Percentiles rank a stretch among this genome's conserved stretches.
Evolutionary conservation across 2,797 vertebrate species (phyloP).

Genomic region (Sebastes hopkinsi): DNA sequence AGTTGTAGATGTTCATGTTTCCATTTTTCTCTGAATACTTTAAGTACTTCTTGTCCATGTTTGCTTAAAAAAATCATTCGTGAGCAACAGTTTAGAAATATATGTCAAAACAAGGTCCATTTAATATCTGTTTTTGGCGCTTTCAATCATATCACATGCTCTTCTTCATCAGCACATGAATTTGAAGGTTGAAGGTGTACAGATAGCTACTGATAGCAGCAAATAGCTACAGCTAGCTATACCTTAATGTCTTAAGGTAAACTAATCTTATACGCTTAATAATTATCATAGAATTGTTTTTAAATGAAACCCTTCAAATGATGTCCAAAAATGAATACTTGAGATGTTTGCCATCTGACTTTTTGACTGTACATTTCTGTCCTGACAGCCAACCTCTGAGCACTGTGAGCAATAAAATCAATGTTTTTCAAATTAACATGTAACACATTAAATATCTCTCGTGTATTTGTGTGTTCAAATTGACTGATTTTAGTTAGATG

Average conservation of each 20-base stretch:
- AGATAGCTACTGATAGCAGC: not conserved
- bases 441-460: not conserved
- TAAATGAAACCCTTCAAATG: not conserved
- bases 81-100: not conserved
- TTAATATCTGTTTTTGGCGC: not conserved
- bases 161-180: not conserved
- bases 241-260: not conserved
- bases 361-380: slow-evolving; percentile 50
- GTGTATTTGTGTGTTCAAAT: not conserved
- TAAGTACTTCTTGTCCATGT: not conserved
- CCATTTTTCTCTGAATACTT: not conserved
- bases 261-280: not conserved
- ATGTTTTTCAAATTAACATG: slow-evolving; percentile 43
- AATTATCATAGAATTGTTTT: not conserved
- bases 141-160: not conserved
- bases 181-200: not conserved
- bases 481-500: too few species aligned
- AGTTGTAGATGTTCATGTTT: not conserved
- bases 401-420: slow-evolving; percentile 67
- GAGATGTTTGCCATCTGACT: slow-evolving; percentile 31
- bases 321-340: not conserved
- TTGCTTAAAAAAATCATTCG: not conserved
- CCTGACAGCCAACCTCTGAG: slow-evolving; percentile 53
- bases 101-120: not conserved
- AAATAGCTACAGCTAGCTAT: not conserved